These are phyloP conservation scores for Ptychobarbus kaznakovi DNA, from an alignment of 2,797 vertebrate genomes.

Conservation along the genomic window DNA sequence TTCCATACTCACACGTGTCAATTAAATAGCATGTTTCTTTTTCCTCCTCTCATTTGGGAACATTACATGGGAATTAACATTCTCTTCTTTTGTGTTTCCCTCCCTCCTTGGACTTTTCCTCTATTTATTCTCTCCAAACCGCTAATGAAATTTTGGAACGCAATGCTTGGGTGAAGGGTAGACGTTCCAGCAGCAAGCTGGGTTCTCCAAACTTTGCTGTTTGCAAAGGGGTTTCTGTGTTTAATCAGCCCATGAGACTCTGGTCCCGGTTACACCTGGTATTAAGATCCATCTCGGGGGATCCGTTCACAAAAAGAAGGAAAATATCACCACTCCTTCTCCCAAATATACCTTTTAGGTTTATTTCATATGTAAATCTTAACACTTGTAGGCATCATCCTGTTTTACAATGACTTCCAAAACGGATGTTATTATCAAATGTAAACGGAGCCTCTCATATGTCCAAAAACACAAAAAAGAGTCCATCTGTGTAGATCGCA, in stretches of 20 bases:
- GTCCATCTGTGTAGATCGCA: slow-evolving; percentile 6
- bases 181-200: slow-evolving; percentile 53
- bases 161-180: slow-evolving; percentile 58
- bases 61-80: slow-evolving; percentile 56
- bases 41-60: slow-evolving; percentile 51
- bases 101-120: slow-evolving; percentile 50
- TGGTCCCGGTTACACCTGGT: slow-evolving; percentile 11
- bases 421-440: neutral
- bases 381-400: slow-evolving; percentile 9
- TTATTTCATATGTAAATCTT: neutral
- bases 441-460: neutral
- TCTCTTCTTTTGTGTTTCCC: slow-evolving; percentile 51
- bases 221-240: slow-evolving; percentile 11
- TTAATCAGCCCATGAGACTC: slow-evolving; percentile 28
- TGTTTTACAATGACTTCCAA: neutral
- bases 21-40: slow-evolving; percentile 54
- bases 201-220: slow-evolving; percentile 33
- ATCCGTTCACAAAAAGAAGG: slow-evolving; percentile 2
- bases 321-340: neutral
- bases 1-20: slow-evolving; percentile 60
- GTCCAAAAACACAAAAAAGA: neutral
- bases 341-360: neutral
- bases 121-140: slow-evolving; percentile 66
- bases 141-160: slow-evolving; percentile 77
- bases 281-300: neutral